These are phyloP conservation scores for Apeltes quadracus DNA, from an alignment of 2,113 vertebrate species.

Conservation along the genomic window DNA sequence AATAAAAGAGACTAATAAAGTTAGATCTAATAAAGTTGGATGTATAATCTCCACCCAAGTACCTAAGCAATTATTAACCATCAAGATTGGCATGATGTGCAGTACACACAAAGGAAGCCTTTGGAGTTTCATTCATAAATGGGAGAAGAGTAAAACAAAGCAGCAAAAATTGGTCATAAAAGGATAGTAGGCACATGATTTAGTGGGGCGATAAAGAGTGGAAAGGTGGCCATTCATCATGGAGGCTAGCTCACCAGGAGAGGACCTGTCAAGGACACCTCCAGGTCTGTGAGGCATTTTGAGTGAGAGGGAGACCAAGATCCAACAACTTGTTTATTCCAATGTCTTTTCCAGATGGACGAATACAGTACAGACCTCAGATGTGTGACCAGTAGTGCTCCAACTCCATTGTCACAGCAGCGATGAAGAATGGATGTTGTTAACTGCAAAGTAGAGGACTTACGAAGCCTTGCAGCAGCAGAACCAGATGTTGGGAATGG, in stretches of 20 bases:
- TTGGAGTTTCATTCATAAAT: constrained; percentile 75
- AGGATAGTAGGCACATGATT: constrained; percentile 82
- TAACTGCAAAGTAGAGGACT: constrained; percentile 35
- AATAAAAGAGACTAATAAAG: constrained; percentile 42
- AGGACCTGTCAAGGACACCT: constrained; percentile 76
- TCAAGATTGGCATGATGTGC: constrained; percentile 38
- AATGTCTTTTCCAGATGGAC: constrained; percentile 76
- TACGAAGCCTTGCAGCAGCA: constrained; percentile 21
- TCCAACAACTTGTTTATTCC: constrained; percentile 60
- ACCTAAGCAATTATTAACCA: constrained; percentile 42
- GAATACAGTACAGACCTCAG: constrained; percentile 42
- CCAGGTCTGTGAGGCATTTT: constrained; percentile 72
- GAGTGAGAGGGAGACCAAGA: constrained; percentile 30
- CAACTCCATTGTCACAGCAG: constrained; percentile 49
- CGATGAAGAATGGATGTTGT: constrained; percentile 43
- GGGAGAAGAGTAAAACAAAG: constrained; percentile 73
- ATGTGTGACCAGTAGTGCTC: constrained; percentile 49
- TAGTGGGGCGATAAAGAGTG: constrained; percentile 83
- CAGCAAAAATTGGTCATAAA: constrained; percentile 82
- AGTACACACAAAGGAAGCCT: constrained; percentile 51
- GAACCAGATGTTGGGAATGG: constrained; percentile 32
- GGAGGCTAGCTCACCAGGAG: constrained; percentile 78
- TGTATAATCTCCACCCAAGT: constrained; percentile 43
- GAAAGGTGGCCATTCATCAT: constrained; percentile 83
- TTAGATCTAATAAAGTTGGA: constrained; percentile 45